These are phyloP conservation scores for Itoplectis maculator DNA, from an alignment of 2,888 invertebrate species.

Conservation along the genomic window DNA sequence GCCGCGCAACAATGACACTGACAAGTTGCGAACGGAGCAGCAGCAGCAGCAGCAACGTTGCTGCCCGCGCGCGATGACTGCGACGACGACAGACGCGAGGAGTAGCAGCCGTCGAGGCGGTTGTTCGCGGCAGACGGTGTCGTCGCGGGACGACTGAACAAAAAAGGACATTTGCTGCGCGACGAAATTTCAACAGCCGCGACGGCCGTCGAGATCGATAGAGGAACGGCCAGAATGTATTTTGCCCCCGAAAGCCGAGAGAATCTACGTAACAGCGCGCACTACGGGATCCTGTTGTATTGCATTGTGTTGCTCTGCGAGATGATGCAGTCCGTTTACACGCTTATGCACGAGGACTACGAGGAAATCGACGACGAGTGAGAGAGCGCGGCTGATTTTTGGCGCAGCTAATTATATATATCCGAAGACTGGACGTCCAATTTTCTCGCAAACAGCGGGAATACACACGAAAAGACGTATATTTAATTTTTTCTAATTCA, in stretches of 20 bases:
- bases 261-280: conserved; percentile 17
- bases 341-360: neutral
- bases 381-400: neutral
- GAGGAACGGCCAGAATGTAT: conserved; percentile 73
- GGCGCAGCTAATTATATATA: too few species aligned
- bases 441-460: conserved; percentile 11
- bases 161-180: neutral
- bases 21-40: conserved; percentile 48
- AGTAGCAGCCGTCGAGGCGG: neutral
- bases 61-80: neutral
- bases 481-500: conserved; percentile 17
- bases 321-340: neutral
- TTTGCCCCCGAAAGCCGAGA: conserved; percentile 59
- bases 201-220: conserved; percentile 80
- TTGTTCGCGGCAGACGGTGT: neutral
- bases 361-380: conserved; percentile 24
- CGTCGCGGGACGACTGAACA: neutral
- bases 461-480: conserved; percentile 3
- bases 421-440: neutral
- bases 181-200: conserved; percentile 62
- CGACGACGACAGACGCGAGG: neutral
- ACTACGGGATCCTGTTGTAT: neutral
- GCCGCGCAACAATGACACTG: conserved; percentile 42
- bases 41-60: too few species aligned
- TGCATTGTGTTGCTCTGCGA: neutral